Percentiles rank a stretch among this genome's conserved stretches.
phyloP scores from a whole-genome alignment of 2,797 vertebrate species.

The Paguma larvata region DNA sequence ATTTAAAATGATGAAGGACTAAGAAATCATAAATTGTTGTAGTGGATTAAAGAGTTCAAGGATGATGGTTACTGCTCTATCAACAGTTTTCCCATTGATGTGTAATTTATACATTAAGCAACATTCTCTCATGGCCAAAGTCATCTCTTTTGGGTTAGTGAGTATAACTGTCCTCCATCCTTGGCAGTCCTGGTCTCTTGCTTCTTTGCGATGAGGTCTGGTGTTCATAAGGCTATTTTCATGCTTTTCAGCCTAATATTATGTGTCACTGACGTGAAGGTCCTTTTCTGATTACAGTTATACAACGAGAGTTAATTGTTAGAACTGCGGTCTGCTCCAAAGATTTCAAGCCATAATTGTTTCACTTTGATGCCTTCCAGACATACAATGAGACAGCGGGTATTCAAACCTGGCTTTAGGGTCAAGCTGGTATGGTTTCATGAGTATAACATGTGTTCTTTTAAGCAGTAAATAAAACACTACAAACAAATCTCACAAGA shows the following conservation, averaged over 20 bases:
- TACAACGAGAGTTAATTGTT: neutral
- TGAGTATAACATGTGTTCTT: neutral
- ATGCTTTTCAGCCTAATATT: conserved; percentile 7
- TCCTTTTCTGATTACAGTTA: neutral
- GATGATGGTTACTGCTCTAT: conserved; percentile 41
- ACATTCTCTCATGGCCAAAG: conserved; percentile 11
- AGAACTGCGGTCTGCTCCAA: conserved; percentile 11
- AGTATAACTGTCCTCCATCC: neutral
- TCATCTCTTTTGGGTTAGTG: neutral
- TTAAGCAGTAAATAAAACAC: conserved; percentile 12
- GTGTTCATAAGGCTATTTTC: conserved; percentile 5
- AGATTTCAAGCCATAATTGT: conserved; percentile 6
- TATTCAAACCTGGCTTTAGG: neutral
- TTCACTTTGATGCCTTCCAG: neutral
- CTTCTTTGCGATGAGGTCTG: neutral
- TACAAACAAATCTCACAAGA: conserved; percentile 38
- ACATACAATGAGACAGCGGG: neutral
- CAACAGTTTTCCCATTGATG: neutral
- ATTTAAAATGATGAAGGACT: conserved; percentile 73
- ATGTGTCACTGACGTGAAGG: neutral
- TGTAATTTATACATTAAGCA: neutral
- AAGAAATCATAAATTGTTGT: conserved; percentile 72
- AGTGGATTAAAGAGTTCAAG: conserved; percentile 60
- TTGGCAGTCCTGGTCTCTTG: neutral
- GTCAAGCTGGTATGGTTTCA: neutral